Evolutionary conservation across 2,113 vertebrate genomes (phyloP).

Genomic region (Empidonax traillii): DNA sequence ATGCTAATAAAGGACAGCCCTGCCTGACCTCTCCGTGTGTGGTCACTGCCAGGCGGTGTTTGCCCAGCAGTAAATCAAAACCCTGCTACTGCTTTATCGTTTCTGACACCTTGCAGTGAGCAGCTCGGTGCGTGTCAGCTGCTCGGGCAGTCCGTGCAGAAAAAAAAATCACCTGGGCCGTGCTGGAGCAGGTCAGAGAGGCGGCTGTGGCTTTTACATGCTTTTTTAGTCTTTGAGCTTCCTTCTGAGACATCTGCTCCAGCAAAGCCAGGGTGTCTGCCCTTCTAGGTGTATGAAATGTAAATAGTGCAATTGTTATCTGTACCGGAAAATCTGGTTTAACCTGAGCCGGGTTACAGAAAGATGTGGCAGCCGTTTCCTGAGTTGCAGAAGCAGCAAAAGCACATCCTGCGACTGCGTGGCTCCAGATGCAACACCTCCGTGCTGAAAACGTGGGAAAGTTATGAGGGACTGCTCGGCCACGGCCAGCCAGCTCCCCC

Average conservation of each 20-base stretch:
- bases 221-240: neutral
- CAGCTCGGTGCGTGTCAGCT: neutral
- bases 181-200: neutral
- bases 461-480: neutral
- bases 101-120: slow-evolving; percentile 10
- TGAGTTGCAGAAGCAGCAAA: neutral
- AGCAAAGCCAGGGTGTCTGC: neutral
- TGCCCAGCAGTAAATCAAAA: slow-evolving; percentile 2
- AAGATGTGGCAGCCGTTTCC: neutral
- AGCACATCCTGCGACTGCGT: accelerated
- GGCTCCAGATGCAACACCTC: neutral
- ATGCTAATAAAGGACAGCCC: neutral
- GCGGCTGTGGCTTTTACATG: neutral
- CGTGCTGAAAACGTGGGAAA: neutral
- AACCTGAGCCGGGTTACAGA: neutral
- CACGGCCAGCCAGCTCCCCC: neutral
- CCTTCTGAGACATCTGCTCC: neutral
- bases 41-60: neutral
- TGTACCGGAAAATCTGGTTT: slow-evolving; percentile 25
- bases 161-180: neutral
- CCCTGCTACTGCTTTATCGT: neutral
- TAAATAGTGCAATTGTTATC: slow-evolving; percentile 22
- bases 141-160: neutral
- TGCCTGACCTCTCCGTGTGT: neutral
- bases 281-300: slow-evolving; percentile 12